Evolutionary conservation across 2,797 vertebrate species (phyloP), one percentile per base, ranked within the genome.

Genomic region (Ctenopoma multispine): DNA sequence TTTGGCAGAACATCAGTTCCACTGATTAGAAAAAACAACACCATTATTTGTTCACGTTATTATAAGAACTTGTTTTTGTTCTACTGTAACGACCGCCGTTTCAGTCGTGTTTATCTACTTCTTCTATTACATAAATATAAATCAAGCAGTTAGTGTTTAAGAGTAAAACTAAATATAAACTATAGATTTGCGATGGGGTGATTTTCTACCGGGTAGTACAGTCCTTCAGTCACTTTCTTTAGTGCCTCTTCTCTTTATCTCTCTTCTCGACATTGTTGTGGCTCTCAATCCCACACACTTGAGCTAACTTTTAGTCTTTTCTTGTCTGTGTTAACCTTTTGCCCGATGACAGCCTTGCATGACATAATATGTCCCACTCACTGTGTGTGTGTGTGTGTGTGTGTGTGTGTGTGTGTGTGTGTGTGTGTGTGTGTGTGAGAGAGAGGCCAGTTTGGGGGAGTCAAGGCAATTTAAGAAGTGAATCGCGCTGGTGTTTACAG

Each of bases 341-440:
- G 29, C 73, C 60, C 1, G 81, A 77, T 88, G 89, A 90, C 86
- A 90, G 85, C 68, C 60, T 34, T 1, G 77, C 67, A 50, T 87
- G 87, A 87, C 77, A 79, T 67, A 78, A 80, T 88, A 77, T 63
- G 72, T 80, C 53, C 49, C 53, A 4, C 68, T 59, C 40, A 17
- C 29, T 36, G 23, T 31, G 48, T 48, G 58, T 46, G 70, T 68
- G 70, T 51, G 49, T 67, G 23, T 29, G 15, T 7, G 8, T 65
- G 46, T 66, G 27, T 29, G 27, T 29, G 27, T 29, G 27, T 29
- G 27, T 48, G 58, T 46, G 70, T 68, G 70, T 51, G 67, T 68
- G 70, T 51, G 49, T 64, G 20, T 29, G 13, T 7, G 8, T 65
- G 46, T 68, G 27, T 29, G 27, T 29, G 27, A 4, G 41, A 2